Evolutionary conservation across 2,113 vertebrate genomes (phyloP).

Genomic region (Morone chrysops): DNA sequence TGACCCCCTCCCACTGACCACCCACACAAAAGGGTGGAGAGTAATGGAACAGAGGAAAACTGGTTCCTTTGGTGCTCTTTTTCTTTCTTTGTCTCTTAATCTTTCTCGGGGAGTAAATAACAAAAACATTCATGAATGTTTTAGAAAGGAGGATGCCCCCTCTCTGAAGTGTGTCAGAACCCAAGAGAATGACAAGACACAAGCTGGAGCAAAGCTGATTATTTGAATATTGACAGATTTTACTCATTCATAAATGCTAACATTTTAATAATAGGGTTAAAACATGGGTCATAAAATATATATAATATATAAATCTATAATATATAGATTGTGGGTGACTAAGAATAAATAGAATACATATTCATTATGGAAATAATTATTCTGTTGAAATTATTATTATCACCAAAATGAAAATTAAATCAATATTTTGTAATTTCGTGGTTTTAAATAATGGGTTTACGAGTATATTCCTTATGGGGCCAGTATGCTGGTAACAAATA

Average conservation of each 20-base stretch:
- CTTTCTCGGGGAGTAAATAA: constrained; percentile 58
- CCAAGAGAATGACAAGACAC: constrained; percentile 57
- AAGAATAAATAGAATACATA: neutral
- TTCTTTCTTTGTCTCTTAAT: neutral
- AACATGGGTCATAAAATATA: neutral
- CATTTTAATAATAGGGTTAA: constrained; percentile 6
- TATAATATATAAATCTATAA: too few relatives aligned
- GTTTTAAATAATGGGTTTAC: neutral
- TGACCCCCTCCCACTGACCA: constrained; percentile 50
- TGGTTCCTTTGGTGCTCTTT: constrained; percentile 25
- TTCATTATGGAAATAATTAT: neutral
- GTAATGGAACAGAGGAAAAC: constrained; percentile 31
- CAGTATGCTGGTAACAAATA: neutral
- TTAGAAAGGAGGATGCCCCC: constrained; percentile 62
- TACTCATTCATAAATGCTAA: constrained; percentile 21
- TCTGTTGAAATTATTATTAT: neutral
- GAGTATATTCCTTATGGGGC: neutral
- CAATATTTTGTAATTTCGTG: neutral
- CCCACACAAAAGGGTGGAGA: constrained; percentile 53
- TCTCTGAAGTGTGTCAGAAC: constrained; percentile 73
- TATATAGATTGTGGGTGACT: too few relatives aligned
- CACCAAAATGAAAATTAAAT: neutral
- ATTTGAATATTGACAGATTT: constrained; percentile 33
- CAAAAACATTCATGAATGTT: constrained; percentile 72
- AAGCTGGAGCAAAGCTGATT: constrained; percentile 33